Base-by-base conservation (phyloP, 2,113 vertebrate species). In the Grantiella picta region DNA sequence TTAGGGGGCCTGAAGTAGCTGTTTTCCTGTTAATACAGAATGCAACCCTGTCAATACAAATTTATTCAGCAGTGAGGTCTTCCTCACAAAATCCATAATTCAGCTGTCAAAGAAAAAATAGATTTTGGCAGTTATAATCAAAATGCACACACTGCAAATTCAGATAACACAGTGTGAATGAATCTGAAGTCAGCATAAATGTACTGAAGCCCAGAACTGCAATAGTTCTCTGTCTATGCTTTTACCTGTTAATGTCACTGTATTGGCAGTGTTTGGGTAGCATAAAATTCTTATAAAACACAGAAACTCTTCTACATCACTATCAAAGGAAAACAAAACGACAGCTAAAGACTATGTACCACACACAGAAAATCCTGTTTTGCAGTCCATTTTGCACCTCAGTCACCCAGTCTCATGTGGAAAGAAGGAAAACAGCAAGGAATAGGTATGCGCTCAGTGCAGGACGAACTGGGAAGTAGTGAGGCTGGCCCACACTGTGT, bases 331-430 rank as follows among this genome's bases (percentile, higher is more conserved):
- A 81, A 71, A 45, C 9, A 78, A 86, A 63, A 50, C 2, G 21
- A 45, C 76, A 81, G 40, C 44, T 15, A 72, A 38, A 35, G 16
- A 13, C 25, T 31, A 27, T 4, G 27, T 38, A 49, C 23, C 38
- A 5, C 21, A 22, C 5, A 11, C 38, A 59, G 9, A 61, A 13
- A 64, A 44, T 27, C 20, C 56, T 71, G 12, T 50, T 50, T 66
- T 91, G 63, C 47, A 40, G 50, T 54, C 47, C 29, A 19, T 63
- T 83, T 75, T 84, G 50, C 29, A 81, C 6, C 19, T 92, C 68
- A 75, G 38, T 17, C 33, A 50, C 24, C 25, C 2, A 2, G 22
- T 54, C 22, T 57, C 1, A 0, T 11, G n/a, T 0, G 9, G 31
- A 66, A 70, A 81, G 56, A 22, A 92, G 61, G 45, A 66, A 66